A percentile compares a stretch with the other conserved stretches of the same genome.
These are phyloP conservation scores for Unio pictorum DNA, from an alignment of 2,888 invertebrate genomes.

Conservation along the genomic window DNA sequence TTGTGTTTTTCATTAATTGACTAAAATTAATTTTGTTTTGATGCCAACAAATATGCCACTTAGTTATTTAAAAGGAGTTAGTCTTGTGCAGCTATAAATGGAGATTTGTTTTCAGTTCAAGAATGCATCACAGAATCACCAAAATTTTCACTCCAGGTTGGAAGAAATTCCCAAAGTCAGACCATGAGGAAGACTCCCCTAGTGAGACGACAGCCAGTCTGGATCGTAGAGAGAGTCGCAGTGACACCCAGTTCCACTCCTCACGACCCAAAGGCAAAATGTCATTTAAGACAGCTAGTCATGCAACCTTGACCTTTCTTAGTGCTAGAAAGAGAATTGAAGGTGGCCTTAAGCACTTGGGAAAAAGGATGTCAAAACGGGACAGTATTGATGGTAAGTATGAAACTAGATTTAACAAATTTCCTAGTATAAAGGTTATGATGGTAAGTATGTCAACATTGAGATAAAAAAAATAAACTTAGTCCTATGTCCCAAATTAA, in stretches of 20 bases:
- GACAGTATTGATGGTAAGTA: constrained; percentile 81
- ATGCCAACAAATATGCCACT: too few relatives aligned
- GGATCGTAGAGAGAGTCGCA: constrained; percentile 60
- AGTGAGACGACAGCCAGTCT: constrained; percentile 52
- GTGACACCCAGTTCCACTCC: constrained; percentile 53
- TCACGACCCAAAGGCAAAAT: constrained; percentile 53
- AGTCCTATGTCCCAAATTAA: too few relatives aligned
- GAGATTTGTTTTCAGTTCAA: not conserved
- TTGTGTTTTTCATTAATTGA: too few relatives aligned
- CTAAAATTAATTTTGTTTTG: too few relatives aligned
- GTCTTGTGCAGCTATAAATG: too few relatives aligned
- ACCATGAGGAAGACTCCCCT: constrained; percentile 71
- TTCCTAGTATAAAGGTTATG: too few relatives aligned
- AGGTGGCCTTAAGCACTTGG: constrained; percentile 81
- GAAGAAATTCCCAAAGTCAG: constrained; percentile 66
- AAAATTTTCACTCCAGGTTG: constrained; percentile 48
- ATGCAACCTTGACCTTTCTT: constrained; percentile 71
- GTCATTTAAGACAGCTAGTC: constrained; percentile 71
- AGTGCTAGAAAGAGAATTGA: constrained; percentile 85
- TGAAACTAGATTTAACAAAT: too few relatives aligned
- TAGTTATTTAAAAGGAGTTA: too few relatives aligned
- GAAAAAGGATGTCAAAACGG: constrained; percentile 83
- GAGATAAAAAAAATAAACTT: too few relatives aligned
- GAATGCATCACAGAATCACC: not conserved
- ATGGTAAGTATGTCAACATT: too few relatives aligned